phyloP scores from a whole-genome alignment of 2,888 invertebrate genomes.

The Sclerodermus sp. region DNA sequence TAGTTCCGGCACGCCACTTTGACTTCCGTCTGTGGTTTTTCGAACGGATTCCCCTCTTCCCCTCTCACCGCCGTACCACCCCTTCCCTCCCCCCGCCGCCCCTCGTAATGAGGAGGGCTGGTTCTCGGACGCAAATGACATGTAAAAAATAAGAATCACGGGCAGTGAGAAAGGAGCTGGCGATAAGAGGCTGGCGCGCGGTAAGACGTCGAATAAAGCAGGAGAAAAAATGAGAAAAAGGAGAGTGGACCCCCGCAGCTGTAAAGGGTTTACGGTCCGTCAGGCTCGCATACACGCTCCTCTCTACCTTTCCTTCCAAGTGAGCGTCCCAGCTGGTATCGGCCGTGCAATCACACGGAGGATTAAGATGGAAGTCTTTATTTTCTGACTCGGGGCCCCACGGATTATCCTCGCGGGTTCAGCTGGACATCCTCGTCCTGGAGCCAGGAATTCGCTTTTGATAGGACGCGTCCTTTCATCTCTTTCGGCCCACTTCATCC shows the following conservation, averaged over 20 bases:
- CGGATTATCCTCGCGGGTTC: constrained; percentile 43
- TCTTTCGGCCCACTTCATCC: too few relatives aligned
- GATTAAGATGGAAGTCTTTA: constrained; percentile 49
- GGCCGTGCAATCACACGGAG: constrained; percentile 53
- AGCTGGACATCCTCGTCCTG: constrained; percentile 1
- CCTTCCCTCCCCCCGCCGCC: too few relatives aligned
- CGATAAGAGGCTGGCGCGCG: background rate
- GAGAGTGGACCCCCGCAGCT: constrained; percentile 44
- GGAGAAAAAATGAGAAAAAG: constrained; percentile 5
- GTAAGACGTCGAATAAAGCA: constrained; percentile 4
- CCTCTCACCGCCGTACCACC: too few relatives aligned
- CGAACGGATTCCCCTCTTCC: too few relatives aligned
- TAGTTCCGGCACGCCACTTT: too few relatives aligned
- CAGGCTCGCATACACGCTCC: constrained; percentile 44
- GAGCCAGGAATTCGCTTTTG: constrained; percentile 13
- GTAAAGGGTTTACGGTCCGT: constrained; percentile 53
- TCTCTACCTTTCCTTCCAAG: constrained; percentile 51
- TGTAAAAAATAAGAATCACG: too few relatives aligned
- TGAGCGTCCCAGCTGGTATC: constrained; percentile 52
- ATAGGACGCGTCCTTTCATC: too few relatives aligned
- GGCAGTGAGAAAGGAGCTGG: background rate
- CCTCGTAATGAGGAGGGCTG: too few relatives aligned
- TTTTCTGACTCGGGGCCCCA: constrained; percentile 27
- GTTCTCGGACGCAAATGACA: too few relatives aligned
- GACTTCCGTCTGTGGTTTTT: too few relatives aligned